Evolutionary conservation across 2,888 invertebrate species (phyloP), one percentile per base, ranked within the genome.

Genomic region (Netelia melanura): DNA sequence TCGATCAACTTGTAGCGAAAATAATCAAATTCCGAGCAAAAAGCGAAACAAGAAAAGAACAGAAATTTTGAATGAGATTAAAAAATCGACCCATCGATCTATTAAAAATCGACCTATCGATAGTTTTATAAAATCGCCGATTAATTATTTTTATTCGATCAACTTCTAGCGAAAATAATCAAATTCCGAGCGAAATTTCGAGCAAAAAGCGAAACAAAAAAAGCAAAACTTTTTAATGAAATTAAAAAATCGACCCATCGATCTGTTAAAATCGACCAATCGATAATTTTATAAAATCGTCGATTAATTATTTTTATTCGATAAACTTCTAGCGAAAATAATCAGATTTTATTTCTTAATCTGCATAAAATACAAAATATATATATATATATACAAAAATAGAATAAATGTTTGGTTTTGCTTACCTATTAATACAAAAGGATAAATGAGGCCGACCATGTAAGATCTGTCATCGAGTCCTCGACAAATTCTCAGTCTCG

Each of bases 391-490:
- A 30, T 30, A 3, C 0, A 30, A 5, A 30, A 5, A 30, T 30
- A 30, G 3, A 5, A 5, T 58, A 71, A 17, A 58, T 14, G 21
- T 21, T 71, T 48, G 11, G 10, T 21, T 62, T 68, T 30, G 5
- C 84, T 88, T 82, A 93, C 95, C 93, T 85, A 95, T 94, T 23
- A 95, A 91, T 48, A 95, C 83, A 61, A 95, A 94, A 0, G 95
- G 95, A 86, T 95, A 95, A 52, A 94, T 91, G 44, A 95, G 92
- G 0, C 95, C 95, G 11, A 95, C 93, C 82, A 94, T 92, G 89
- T 95, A 95, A 0, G 94, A 94, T 71, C 94, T 93, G 74, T 94
- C 94, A 67, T 94, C 94, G 8, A 95, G 93, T 0, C 95, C 95
- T 11, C 91, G 91, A 78, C 94, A 94, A 25, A 94, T 93, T 65